phyloP scores from a whole-genome alignment of 2,888 invertebrate species.

The Oscheius onirici region DNA sequence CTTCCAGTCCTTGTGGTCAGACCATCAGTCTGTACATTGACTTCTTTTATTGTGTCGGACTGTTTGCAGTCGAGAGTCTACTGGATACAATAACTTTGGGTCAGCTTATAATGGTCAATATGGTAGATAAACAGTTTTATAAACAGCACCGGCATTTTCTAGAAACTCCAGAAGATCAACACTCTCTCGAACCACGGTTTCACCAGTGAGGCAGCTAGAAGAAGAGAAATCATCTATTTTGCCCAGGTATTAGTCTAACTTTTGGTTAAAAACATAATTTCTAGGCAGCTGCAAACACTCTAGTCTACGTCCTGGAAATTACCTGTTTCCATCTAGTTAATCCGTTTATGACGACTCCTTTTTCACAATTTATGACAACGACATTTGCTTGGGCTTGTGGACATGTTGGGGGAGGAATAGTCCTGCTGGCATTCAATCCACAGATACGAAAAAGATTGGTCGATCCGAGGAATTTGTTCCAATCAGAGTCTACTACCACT shows the following conservation, averaged over 20 bases:
- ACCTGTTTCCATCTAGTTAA: constrained; percentile 11
- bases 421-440: not conserved
- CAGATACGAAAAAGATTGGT: not conserved
- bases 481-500: not conserved
- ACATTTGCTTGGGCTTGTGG: constrained; percentile 24
- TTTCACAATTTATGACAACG: constrained; percentile 3
- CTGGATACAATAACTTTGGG: not conserved
- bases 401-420: not conserved
- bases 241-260: not conserved
- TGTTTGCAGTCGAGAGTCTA: not conserved
- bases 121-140: too few relatives aligned
- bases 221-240: not conserved
- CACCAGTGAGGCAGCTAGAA: not conserved
- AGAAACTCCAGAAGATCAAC: not conserved
- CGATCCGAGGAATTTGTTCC: not conserved
- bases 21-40: constrained; percentile 4
- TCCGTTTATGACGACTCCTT: not conserved
- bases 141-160: too few relatives aligned
- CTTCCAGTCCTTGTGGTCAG: not conserved
- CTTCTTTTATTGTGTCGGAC: constrained; percentile 3
- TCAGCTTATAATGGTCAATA: not conserved
- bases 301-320: constrained; percentile 1
- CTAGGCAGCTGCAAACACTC: constrained; percentile 5
- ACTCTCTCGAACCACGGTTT: not conserved
- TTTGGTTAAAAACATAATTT: not conserved